Evolutionary conservation across 1,140 invertebrate species (phyloP).

Genomic region (Eubasilissa regina): DNA sequence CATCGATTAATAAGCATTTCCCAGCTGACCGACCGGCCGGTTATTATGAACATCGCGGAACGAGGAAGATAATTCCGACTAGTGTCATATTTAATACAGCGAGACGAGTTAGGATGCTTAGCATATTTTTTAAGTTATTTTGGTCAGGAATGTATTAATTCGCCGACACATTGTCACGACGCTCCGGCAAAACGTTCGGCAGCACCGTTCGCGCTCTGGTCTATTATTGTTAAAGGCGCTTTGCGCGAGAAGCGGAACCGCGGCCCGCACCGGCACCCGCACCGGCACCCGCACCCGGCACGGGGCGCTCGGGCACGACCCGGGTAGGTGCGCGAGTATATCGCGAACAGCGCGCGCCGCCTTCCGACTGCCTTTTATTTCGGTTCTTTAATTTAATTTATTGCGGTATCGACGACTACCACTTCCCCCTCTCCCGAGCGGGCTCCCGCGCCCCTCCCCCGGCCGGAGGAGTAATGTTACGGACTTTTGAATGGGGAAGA

Average conservation of each 20-base stretch:
- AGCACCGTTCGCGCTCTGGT: neutral
- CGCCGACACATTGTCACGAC: neutral
- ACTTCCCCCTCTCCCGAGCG: constrained; percentile 41
- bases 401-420: constrained; percentile 52
- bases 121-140: constrained; percentile 12
- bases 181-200: neutral
- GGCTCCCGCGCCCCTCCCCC: constrained; percentile 32
- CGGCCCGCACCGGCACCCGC: too few species aligned
- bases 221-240: neutral
- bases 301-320: neutral
- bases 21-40: constrained; percentile 1
- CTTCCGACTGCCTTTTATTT: constrained; percentile 43
- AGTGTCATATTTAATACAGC: constrained; percentile 12
- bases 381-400: constrained; percentile 59
- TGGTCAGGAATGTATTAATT: neutral
- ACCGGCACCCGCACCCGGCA: too few species aligned
- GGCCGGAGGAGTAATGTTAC: constrained; percentile 49
- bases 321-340: constrained; percentile 11
- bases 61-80: constrained; percentile 9
- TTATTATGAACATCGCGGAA: neutral
- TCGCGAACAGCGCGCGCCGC: constrained; percentile 28
- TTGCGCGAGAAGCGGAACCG: neutral
- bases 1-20: constrained; percentile 18
- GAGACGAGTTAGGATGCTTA: neutral
- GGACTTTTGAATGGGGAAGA: constrained; percentile 60